Evolutionary conservation across 2,113 vertebrate species (phyloP), one percentile per base, ranked within the genome.

Genomic region (Aegithalos caudatus): DNA sequence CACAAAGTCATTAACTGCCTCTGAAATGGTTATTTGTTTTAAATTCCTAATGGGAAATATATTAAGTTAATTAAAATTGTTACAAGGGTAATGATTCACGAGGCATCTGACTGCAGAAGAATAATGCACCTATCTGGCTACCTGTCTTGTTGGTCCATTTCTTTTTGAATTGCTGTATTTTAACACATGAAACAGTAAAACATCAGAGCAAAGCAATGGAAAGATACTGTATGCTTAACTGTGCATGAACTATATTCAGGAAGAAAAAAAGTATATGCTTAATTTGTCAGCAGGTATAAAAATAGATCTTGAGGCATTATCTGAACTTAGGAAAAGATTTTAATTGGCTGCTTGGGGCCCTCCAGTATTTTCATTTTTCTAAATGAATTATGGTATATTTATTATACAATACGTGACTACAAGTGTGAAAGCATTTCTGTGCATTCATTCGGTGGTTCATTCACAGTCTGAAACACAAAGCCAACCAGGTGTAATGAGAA

Each of bases 281-380:
- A 92, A 96, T 95, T 88, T 94, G 80, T 93, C 79, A 94, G 87
- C 48, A 77, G 54, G 57, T 82, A 81, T 81, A 92, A 97, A 96
- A 94, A 93, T 66, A 93, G 82, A 77, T 73, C 65, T 71, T 72
- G 73, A 91, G 38, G 80, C 66, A 92, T 81, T 78, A 88, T 71
- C 86, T 93, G 73, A 95, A 93, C 73, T 73, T 87, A 53, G 28
- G 62, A 31, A 89, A 92, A 78, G 66, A 5, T 40, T 89, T 76
- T 83, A 93, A 95, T 82, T 90, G 74, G 66, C 57, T 91, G 86
- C 91, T 86, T 79, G 57, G 10, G 58, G 92, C 50, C 35, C 42
- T 87, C 40, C 24, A 74, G 77, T 72, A 71, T 89, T 94, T 95
- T 94, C 57, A 76, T 86, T 89, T 95, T 95, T 90, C 72, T 61